phyloP scores from a whole-genome alignment of 2,888 invertebrate species.

The Melieria picta region DNA sequence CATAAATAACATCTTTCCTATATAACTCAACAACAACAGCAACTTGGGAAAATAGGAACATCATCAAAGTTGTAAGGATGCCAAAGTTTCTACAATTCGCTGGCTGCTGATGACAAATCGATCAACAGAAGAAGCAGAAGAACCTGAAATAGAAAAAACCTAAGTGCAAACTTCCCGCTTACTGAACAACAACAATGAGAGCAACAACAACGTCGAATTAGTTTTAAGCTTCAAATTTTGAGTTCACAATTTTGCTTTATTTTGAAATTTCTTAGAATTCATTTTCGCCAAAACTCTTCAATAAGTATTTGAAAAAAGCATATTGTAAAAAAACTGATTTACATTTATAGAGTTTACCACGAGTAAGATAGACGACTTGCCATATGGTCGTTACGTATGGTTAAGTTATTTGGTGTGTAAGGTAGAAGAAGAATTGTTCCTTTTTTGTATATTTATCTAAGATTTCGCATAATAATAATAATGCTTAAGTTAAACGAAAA shows the following conservation, averaged over 20 bases:
- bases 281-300: constrained; percentile 47
- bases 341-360: constrained; percentile 55
- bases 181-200: constrained; percentile 19
- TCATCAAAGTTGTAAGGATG: constrained; percentile 42
- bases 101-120: too few relatives aligned
- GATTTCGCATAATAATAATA: background rate
- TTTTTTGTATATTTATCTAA: constrained; percentile 56
- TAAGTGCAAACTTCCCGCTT: constrained; percentile 37
- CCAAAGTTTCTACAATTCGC: too few relatives aligned
- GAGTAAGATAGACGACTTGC: constrained; percentile 29
- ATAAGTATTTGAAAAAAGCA: constrained; percentile 44
- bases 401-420: constrained; percentile 3
- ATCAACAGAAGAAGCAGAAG: constrained; percentile 34
- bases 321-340: constrained; percentile 55
- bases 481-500: constrained; percentile 8
- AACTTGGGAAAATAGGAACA: constrained; percentile 6
- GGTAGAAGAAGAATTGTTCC: constrained; percentile 51
- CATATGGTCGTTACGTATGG: background rate
- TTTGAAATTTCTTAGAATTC: constrained; percentile 8
- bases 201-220: constrained; percentile 25
- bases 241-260: too few relatives aligned
- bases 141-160: constrained; percentile 36
- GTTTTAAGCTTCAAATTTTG: too few relatives aligned
- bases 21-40: constrained; percentile 16
- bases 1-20: constrained; percentile 12